Base-by-base conservation (phyloP, 2,113 vertebrate species). In the Propithecus coquereli region DNA sequence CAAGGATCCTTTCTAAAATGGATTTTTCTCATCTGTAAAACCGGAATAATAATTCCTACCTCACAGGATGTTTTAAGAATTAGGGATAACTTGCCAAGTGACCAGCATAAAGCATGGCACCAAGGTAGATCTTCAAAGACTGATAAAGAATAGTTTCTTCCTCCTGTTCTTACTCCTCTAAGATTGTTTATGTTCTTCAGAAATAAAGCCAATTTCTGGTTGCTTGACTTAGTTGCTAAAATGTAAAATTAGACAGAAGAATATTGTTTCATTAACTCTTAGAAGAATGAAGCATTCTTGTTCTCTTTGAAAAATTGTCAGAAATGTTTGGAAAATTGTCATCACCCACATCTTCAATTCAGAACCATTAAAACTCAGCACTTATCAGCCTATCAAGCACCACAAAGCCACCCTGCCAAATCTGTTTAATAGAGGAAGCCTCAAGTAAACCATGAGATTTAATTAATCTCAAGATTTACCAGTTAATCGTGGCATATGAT, bases 171-270 rank as follows among this genome's bases (percentile, higher is more conserved):
- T 32, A 27, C 63, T 73, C n/a, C 71, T 77, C 43, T 83, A 83
- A 82, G 63, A 68, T 40, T 86, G 22, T 43, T 90, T 73, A 30
- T 76, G 20, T 87, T 82, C 45, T 65, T 74, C 43, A 81, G 92
- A 96, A 94, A 3, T 43, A 79, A 97, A 96, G 20, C 12, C n/a
- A 89, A 80, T 47, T n/a, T 83, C 52, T 59, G 4, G 37, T 79
- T 86, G 34, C 13, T 87, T 89, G 37, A 59, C 12, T 96, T 84
- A 63, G 13, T 22, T 91, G 50, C 9, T 91, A 59, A 81, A 93
- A 82, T 34, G 23, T 47, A 83, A 94, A 96, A 91, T 74, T 80
- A 97, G n/a, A 43, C 27, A 70, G 32, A 94, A 50, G 5, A 52
- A 74, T 61, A 23, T n/a, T 45, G 11, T 92, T 96, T 91, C 40